phyloP scores from a whole-genome alignment of 2,113 vertebrate genomes.

The Ciconia stormi region DNA sequence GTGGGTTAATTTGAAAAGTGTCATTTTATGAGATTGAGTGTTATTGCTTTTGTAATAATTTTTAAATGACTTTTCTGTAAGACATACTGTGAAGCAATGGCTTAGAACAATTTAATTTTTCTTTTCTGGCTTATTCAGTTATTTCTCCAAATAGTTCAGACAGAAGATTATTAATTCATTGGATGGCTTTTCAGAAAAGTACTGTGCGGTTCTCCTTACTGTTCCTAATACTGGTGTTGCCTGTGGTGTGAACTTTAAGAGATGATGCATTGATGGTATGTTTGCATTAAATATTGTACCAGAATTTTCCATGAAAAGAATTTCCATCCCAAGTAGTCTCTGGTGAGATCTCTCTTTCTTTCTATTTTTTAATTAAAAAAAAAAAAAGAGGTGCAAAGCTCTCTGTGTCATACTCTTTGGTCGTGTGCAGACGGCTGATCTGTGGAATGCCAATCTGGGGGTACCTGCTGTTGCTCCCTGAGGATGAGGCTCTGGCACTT shows the following conservation, averaged over 20 bases:
- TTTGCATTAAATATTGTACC: slow-evolving; percentile 10
- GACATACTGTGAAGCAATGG: not conserved
- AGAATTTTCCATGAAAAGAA: not conserved
- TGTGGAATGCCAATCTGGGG: not conserved
- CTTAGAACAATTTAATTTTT: slow-evolving; percentile 47
- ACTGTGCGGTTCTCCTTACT: not conserved
- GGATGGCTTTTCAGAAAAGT: not conserved
- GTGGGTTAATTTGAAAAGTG: not conserved
- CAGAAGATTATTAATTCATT: not conserved
- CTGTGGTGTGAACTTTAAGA: not conserved
- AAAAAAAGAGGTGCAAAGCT: not conserved
- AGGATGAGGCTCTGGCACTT: not conserved
- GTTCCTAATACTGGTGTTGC: not conserved
- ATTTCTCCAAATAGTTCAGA: slow-evolving; percentile 13
- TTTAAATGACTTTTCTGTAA: slow-evolving; percentile 47
- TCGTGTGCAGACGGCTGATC: accelerated
- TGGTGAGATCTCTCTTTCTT: not conserved
- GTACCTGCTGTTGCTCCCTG: not conserved
- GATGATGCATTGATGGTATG: not conserved
- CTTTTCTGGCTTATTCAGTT: slow-evolving; percentile 14
- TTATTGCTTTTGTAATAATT: slow-evolving; percentile 40
- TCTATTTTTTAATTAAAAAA: not conserved
- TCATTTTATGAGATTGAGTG: slow-evolving; percentile 17
- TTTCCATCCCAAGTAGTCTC: not conserved
- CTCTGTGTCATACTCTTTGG: not conserved